Evolutionary conservation across 2,113 vertebrate genomes (phyloP), one percentile per base, ranked within the genome.

Genomic region (Cryptomyrus ogoouensis): DNA sequence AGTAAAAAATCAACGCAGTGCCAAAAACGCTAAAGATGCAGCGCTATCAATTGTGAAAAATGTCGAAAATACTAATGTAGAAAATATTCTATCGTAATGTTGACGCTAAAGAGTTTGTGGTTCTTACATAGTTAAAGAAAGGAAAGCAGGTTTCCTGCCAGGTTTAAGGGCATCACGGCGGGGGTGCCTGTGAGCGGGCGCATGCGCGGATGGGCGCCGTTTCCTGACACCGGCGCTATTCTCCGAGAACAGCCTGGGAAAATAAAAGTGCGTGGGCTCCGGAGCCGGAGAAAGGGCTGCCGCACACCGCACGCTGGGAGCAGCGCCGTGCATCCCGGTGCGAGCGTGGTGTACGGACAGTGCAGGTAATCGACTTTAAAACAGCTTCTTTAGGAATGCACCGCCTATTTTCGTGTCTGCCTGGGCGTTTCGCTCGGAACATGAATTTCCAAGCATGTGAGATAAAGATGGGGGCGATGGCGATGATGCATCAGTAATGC

Each of bases 191-290:
- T 27, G 3, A 8, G 35, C 24, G 13, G 27, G 91, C 93, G 93
- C 93, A 90, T 66, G 93, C 93, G 92, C 93, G 92, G 56, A 90
- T 1, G 39, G 46, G 35, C 88, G 52, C 87, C 90, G 88, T 88
- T 89, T 89, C 89, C 90, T 89, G 90, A 90, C 91, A 88, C 92
- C 92, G 92, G 91, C 91, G 91, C 90, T 42, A 84, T 53, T 91
- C 84, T 89, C 89, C 84, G 84, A 15, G 35, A 87, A 88, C 89
- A 90, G 58, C 74, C 47, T 87, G 91, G 91, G 93, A 93, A 93
- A 93, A 93, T 92, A 93, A 93, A 92, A 92, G 87, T 88, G 87
- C 87, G 92, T 92, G 91, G 91, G 88, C 27, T 83, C 83, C 49
- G 84, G 50, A 58, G 84, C 56, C 46, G 74, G 66, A 53, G 86